A percentile compares a stretch with the other conserved stretches of the same genome.
phyloP scores from a whole-genome alignment of 2,888 invertebrate genomes.

The Teleogryllus oceanicus region DNA sequence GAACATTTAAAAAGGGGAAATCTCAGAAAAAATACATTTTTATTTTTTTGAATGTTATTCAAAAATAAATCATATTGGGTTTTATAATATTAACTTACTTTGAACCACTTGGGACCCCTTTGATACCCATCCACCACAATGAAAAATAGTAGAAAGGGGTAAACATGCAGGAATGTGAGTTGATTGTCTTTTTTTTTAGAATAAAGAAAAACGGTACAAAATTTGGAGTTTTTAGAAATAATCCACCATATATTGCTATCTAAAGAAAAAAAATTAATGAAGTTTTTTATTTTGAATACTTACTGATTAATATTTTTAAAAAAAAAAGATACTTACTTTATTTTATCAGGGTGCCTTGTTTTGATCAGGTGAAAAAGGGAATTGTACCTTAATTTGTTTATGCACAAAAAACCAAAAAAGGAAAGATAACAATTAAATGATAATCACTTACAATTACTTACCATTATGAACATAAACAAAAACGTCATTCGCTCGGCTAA shows the following conservation, averaged over 20 bases:
- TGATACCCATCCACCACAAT: conserved; percentile 93
- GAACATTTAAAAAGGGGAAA: neutral
- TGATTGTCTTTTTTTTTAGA: conserved; percentile 84
- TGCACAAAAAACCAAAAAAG: conserved; percentile 59
- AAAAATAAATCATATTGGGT: neutral
- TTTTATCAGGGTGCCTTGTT: conserved; percentile 71
- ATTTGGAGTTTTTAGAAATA: conserved; percentile 91
- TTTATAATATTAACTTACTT: conserved; percentile 58
- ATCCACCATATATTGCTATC: conserved; percentile 94
- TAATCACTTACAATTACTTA: too few relatives aligned
- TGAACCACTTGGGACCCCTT: conserved; percentile 91
- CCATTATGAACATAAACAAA: neutral
- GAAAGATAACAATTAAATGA: too few relatives aligned
- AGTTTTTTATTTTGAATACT: neutral
- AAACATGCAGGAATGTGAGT: conserved; percentile 90
- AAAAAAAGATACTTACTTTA: conserved; percentile 59
- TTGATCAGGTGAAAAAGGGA: conserved; percentile 82
- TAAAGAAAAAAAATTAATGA: conserved; percentile 44
- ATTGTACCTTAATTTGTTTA: conserved; percentile 74
- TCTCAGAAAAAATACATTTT: neutral
- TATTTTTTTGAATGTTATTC: neutral
- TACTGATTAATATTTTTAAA: neutral
- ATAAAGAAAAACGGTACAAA: conserved; percentile 90
- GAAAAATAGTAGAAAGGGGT: conserved; percentile 92
- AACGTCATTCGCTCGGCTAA: too few relatives aligned